These are phyloP conservation scores for Mylabris phalerata DNA, from an alignment of 1,140 invertebrate species.

Conservation along the genomic window DNA sequence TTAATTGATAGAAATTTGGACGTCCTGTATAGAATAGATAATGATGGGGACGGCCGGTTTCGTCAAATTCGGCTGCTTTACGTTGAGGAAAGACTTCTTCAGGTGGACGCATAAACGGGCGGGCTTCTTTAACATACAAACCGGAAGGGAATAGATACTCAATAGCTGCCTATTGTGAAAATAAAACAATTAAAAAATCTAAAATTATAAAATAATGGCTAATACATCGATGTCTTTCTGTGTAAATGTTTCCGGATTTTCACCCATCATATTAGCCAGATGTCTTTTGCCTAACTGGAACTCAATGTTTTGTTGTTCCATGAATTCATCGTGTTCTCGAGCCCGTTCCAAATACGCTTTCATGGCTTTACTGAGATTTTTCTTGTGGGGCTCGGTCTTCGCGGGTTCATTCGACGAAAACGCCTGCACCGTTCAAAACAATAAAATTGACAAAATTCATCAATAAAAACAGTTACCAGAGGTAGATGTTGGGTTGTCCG, in stretches of 20 bases:
- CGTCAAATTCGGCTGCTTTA: slow-evolving; percentile 88
- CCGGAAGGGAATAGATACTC: slow-evolving; percentile 89
- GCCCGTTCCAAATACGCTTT: slow-evolving; percentile 77
- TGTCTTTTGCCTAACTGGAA: slow-evolving; percentile 90
- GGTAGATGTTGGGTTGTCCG: neutral
- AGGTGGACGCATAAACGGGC: slow-evolving; percentile 82
- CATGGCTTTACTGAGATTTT: slow-evolving; percentile 79
- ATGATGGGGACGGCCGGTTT: slow-evolving; percentile 78
- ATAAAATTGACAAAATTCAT: too few species aligned
- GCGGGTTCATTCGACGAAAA: too few species aligned
- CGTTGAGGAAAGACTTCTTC: slow-evolving; percentile 74
- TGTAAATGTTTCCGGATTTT: slow-evolving; percentile 78
- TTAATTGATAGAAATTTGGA: slow-evolving; percentile 73
- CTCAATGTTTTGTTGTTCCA: slow-evolving; percentile 71
- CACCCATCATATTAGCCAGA: slow-evolving; percentile 98
- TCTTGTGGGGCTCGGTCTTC: slow-evolving; percentile 35
- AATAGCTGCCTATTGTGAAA: slow-evolving; percentile 65
- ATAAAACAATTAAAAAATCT: slow-evolving; percentile 3
- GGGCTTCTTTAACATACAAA: slow-evolving; percentile 70
- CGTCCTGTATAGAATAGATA: slow-evolving; percentile 83
- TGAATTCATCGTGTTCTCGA: slow-evolving; percentile 74
- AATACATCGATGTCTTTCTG: slow-evolving; percentile 79
- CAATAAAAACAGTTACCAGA: neutral
- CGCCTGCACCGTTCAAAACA: too few species aligned
- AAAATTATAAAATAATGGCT: slow-evolving; percentile 22